phyloP scores from a whole-genome alignment of 2,113 vertebrate species.

The Plecotus auritus region DNA sequence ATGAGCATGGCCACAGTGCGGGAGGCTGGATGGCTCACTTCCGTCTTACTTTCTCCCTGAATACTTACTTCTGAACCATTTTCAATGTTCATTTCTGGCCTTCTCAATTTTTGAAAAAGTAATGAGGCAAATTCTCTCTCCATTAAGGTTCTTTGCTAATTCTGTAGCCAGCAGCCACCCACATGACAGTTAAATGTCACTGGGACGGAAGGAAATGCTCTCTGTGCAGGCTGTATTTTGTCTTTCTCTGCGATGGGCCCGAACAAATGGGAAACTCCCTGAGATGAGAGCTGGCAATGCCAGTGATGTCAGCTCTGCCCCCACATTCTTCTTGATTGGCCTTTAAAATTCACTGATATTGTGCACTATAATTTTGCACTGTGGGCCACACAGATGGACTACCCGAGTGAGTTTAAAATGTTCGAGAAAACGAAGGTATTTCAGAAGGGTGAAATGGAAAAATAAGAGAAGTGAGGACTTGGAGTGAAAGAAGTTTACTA shows the following conservation, averaged over 20 bases:
- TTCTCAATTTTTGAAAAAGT: conserved; percentile 50
- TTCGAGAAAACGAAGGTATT: background rate
- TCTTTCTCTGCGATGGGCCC: background rate
- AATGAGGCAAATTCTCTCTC: conserved; percentile 34
- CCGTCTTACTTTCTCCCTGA: background rate
- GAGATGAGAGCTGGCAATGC: background rate
- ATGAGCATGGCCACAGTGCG: rapidly evolving
- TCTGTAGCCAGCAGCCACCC: conserved; percentile 27
- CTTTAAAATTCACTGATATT: background rate
- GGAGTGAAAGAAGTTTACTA: background rate
- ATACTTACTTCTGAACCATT: background rate
- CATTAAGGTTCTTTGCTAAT: conserved; percentile 21
- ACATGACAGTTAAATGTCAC: conserved; percentile 41
- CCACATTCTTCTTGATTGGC: background rate
- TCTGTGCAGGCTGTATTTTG: background rate
- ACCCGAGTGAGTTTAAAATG: background rate
- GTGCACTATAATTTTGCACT: background rate
- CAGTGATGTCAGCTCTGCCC: background rate
- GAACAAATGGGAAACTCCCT: background rate
- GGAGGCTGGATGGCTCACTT: background rate
- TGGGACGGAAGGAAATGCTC: conserved; percentile 4
- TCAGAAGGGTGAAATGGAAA: background rate
- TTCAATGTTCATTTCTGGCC: background rate
- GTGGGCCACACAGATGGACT: background rate
- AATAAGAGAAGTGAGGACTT: background rate